Conservation (phyloP, 2,888 invertebrate genomes). For the Conus canariensis region DNA sequence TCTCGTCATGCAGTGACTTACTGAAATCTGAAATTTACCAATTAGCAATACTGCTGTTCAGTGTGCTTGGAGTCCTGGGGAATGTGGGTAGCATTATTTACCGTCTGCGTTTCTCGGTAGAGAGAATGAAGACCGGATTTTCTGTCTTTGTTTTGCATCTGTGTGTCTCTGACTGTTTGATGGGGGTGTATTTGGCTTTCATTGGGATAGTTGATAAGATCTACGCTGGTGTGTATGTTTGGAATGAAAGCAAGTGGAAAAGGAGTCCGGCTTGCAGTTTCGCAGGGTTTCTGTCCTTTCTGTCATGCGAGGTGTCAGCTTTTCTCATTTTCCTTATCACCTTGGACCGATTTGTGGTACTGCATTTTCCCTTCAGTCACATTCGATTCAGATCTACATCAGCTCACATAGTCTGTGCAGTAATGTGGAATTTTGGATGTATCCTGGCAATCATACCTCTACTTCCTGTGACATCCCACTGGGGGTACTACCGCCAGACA, state of each 20-base stretch:
- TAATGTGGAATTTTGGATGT: conserved; percentile 59
- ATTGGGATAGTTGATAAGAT: conserved; percentile 57
- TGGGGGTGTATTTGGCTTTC: conserved; percentile 60
- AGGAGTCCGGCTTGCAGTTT: conserved; percentile 54
- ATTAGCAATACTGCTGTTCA: background rate
- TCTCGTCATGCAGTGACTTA: conserved; percentile 3
- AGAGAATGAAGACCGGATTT: background rate
- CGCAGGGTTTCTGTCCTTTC: conserved; percentile 58
- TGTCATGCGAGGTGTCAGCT: conserved; percentile 83
- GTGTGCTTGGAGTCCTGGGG: background rate
- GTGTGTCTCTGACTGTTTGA: conserved; percentile 48
- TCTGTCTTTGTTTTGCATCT: conserved; percentile 42
- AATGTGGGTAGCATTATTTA: background rate
- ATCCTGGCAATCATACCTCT: background rate
- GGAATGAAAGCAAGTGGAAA: conserved; percentile 59
- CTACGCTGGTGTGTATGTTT: conserved; percentile 59
- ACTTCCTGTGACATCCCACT: background rate
- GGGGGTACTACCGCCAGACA: conserved; percentile 18
- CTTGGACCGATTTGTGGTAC: conserved; percentile 82
- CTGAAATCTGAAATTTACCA: background rate
- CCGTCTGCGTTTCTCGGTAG: background rate
- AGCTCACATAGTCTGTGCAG: conserved; percentile 57
- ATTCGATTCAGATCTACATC: conserved; percentile 57
- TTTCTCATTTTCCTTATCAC: conserved; percentile 83
- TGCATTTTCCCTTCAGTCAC: conserved; percentile 81